Evolutionary conservation across 2,113 vertebrate species (phyloP), one percentile per base, ranked within the genome.

Genomic region (Trematocara nigrifrons): DNA sequence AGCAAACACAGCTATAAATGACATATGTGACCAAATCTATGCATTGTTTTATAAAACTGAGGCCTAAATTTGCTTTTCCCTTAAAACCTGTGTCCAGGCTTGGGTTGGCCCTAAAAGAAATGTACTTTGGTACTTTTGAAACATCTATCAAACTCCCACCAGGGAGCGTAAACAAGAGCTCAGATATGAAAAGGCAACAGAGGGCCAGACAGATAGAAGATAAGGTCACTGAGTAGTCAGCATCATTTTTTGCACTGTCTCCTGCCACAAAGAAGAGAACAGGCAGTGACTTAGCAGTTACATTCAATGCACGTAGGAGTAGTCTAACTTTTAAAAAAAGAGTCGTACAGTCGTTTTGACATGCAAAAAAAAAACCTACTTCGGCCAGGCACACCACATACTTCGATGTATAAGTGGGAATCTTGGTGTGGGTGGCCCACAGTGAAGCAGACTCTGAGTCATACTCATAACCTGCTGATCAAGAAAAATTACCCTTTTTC

Each of bases 161-260:
- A 12, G 74, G 15, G 31, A 20, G 20, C 7, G 20, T 53, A 81
- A 26, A 54, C 11, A 10, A 79, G 18, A 80, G 15, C 80, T 84
- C 33, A 20, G 78, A 56, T 53, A 56, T 49, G 74, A 84, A 66
- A 26, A 71, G 16, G 7, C 3, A 12, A 74, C 9, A 49, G 74
- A 59, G 15, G 40, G 18, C 4, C 31, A 18, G 47, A 71, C 26
- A 33, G 85, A 80, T 8, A 40, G 81, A 61, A 87, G 82, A 85
- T 56, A 76, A 76, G 61, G 66, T 93, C 81, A 90, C 11, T 59
- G 82, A 89, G 86, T 79, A 80, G 86, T 88, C 90, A 90, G 89
- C 64, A 56, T 81, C 49, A 47, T 52, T 88, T 90, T 90, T 82
- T 87, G 78, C 86, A 86, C 71, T 56, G 77, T 92, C 82, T 88